These are phyloP conservation scores for Pachycephus smyrnensis DNA, from an alignment of 2,888 invertebrate genomes.

Conservation along the genomic window DNA sequence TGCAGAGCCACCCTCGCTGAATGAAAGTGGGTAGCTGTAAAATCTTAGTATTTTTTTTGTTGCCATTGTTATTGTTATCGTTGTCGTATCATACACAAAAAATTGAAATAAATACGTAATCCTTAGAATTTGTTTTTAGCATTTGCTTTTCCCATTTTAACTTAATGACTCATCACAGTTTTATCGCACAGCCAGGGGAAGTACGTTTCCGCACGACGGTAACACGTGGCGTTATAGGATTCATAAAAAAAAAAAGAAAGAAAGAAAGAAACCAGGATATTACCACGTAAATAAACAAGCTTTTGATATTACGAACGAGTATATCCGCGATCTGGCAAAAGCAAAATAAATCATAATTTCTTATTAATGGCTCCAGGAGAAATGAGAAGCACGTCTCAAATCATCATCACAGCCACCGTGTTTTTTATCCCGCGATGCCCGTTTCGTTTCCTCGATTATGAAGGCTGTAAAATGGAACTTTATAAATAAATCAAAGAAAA, in stretches of 20 bases:
- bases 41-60: not conserved
- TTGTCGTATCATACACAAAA: not conserved
- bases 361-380: not conserved
- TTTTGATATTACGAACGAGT: not conserved
- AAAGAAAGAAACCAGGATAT: not conserved
- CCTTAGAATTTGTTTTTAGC: not conserved
- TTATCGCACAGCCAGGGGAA: not conserved
- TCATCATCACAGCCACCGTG: not conserved
- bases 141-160: not conserved
- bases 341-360: not conserved
- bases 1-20: not conserved
- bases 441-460: not conserved
- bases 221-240: not conserved
- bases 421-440: not conserved
- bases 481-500: not conserved
- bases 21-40: not conserved
- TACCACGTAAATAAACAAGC: not conserved
- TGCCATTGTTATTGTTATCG: not conserved
- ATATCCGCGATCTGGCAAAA: not conserved
- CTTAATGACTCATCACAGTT: not conserved
- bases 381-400: not conserved
- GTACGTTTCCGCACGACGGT: not conserved
- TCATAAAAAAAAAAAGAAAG: not conserved
- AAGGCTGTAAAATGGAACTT: not conserved
- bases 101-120: not conserved